These are phyloP conservation scores for Petrophora chlorosata DNA, from an alignment of 2,888 invertebrate genomes.

Conservation along the genomic window DNA sequence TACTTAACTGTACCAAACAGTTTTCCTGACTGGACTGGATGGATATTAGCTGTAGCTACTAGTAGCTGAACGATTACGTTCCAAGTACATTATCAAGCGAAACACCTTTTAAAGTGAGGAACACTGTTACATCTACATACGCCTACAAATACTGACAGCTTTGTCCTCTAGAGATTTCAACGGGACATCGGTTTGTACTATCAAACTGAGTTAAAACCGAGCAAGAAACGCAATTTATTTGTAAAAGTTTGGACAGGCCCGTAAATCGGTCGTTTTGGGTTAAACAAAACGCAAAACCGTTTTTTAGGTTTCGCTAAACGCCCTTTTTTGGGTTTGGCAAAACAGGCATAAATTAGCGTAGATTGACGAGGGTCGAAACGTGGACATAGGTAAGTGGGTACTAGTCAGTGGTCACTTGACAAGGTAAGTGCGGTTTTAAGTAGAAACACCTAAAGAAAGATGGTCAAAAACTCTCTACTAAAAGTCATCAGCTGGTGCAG, in stretches of 20 bases:
- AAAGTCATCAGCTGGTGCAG: no score
- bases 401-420: conserved; percentile 17
- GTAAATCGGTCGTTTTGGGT: conserved; percentile 76
- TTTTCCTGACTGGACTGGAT: no score
- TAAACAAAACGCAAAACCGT: conserved; percentile 63
- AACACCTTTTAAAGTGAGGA: no score
- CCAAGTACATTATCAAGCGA: no score
- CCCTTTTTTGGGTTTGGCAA: conserved; percentile 74
- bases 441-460: no score
- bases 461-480: no score
- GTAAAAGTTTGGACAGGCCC: conserved; percentile 68
- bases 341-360: conserved; percentile 73
- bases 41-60: no score
- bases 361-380: conserved; percentile 77
- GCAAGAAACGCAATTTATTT: conserved; percentile 57
- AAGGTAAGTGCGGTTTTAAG: no score
- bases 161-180: conserved; percentile 8
- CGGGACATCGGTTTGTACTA: conserved; percentile 12
- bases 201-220: conserved; percentile 24
- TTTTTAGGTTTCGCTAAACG: conserved; percentile 74
- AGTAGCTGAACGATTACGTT: no score
- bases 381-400: conserved; percentile 44
- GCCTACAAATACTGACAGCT: not conserved
- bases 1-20: no score
- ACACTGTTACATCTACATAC: no score